Percentiles rank a stretch among this genome's conserved stretches.
phyloP scores from a whole-genome alignment of 2,888 invertebrate genomes.

The Dasysyrphus tricinctus region DNA sequence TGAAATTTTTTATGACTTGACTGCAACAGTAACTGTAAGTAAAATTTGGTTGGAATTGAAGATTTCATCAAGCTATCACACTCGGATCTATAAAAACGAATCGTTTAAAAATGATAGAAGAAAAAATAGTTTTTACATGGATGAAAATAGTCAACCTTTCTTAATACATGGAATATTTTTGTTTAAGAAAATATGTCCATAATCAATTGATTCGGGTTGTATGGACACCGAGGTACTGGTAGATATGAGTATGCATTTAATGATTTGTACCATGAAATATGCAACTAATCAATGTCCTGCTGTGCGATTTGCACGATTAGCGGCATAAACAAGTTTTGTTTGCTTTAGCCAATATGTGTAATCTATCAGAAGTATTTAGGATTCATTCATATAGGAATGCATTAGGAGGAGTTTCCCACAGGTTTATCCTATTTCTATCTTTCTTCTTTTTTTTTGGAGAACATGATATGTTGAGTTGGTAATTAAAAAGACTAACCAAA shows the following conservation, averaged over 20 bases:
- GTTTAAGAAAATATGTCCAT: background rate
- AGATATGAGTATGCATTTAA: background rate
- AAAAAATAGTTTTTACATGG: too few species aligned
- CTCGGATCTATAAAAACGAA: too few species aligned
- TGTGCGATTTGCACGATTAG: conserved; percentile 59
- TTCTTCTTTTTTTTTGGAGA: background rate
- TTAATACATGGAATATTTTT: too few species aligned
- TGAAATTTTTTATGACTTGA: too few species aligned
- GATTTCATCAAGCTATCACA: too few species aligned
- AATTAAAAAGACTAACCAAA: conserved; percentile 26
- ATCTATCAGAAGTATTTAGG: conserved; percentile 47
- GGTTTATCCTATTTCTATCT: background rate
- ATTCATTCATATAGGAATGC: conserved; percentile 32
- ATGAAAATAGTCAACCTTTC: too few species aligned
- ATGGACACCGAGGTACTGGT: background rate
- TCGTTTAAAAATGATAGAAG: too few species aligned
- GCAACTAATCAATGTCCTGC: conserved; percentile 74
- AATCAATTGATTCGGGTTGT: background rate
- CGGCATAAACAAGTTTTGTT: conserved; percentile 61
- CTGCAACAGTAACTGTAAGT: too few species aligned
- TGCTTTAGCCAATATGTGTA: conserved; percentile 41
- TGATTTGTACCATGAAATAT: conserved; percentile 55
- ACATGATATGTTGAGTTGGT: conserved; percentile 12
- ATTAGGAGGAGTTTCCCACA: conserved; percentile 11
- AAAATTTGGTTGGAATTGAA: too few species aligned